Conservation (phyloP, 2,113 vertebrate species). For the Urocolius indicus region DNA sequence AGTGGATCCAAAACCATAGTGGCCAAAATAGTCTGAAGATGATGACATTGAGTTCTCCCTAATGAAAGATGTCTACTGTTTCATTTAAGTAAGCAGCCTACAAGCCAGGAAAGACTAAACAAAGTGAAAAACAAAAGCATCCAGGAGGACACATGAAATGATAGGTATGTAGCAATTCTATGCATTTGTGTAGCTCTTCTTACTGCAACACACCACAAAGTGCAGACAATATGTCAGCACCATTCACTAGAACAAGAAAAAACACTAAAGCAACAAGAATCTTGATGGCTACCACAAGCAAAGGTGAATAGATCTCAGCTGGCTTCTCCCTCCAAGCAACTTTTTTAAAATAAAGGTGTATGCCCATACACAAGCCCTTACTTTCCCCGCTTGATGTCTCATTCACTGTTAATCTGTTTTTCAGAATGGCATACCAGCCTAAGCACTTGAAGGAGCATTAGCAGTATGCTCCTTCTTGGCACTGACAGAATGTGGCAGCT, state of each 20-base stretch:
- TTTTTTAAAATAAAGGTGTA: slow-evolving; percentile 20
- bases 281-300: slow-evolving; percentile 21
- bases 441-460: slow-evolving; percentile 39
- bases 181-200: background rate
- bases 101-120: background rate
- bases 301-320: slow-evolving; percentile 33
- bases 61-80: background rate
- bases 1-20: background rate
- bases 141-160: background rate
- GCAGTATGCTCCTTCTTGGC: slow-evolving; percentile 66
- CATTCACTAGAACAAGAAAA: slow-evolving; percentile 3
- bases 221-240: background rate
- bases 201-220: background rate
- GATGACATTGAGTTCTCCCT: background rate
- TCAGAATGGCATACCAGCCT: slow-evolving; percentile 13
- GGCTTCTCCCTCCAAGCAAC: slow-evolving; percentile 27
- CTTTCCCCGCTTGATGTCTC: background rate
- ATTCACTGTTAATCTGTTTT: slow-evolving; percentile 36
- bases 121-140: background rate
- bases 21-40: background rate
- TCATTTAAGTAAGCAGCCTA: background rate
- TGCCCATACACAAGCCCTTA: background rate
- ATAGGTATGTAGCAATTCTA: background rate
- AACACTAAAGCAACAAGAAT: background rate
- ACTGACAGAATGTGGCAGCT: slow-evolving; percentile 56